Base-by-base conservation (phyloP, 2,797 vertebrate species). In the Enteromius argenteus region DNA sequence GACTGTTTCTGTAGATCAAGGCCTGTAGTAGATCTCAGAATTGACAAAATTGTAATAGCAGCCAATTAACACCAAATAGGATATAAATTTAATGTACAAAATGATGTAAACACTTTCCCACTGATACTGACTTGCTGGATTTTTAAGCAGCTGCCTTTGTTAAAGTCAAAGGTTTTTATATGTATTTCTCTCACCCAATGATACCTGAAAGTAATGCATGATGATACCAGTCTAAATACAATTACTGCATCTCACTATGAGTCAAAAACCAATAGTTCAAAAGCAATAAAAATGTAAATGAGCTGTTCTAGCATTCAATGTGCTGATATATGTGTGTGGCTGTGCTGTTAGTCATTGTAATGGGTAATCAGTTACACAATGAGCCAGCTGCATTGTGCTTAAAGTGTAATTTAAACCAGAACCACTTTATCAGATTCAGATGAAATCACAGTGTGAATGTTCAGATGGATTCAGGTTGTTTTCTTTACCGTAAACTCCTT, bases 401-500 rank as follows among this genome's bases (percentile, higher is more conserved):
- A 69, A 80, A 64, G 58, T 81, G 71, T 66, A 0, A 66, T 64
- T 80, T 67, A 75, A 27, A 60, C 37, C 74, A 77, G 14, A 62
- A 23, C 37, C 66, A 37, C 39, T 49, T 81, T 51, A 81, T 81
- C 49, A 68, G 64, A 53, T 69, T 69, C 49, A 69, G 21, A 78
- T 72, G 53, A 44, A 79, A 79, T 23, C 9, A n/a, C 19, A 68
- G 17, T 2, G 37, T 58, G 37, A n/a, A 49, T 23, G 27, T 78
- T 64, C 19, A 19, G 42, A 23, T 64, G 2, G 14, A 80, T 79
- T 68, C n/a, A 42, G 14, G 5, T 9, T 15, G 46, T 49, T 87
- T 3, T 21, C 71, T 94, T 94, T 92, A 97, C 97, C 77, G 97
- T 98, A 93, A 98, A 98, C 4, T 96, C 96, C 87, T 96, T 94